These are phyloP conservation scores for Chirona hameri DNA, from an alignment of 2,888 invertebrate genomes.

Conservation along the genomic window DNA sequence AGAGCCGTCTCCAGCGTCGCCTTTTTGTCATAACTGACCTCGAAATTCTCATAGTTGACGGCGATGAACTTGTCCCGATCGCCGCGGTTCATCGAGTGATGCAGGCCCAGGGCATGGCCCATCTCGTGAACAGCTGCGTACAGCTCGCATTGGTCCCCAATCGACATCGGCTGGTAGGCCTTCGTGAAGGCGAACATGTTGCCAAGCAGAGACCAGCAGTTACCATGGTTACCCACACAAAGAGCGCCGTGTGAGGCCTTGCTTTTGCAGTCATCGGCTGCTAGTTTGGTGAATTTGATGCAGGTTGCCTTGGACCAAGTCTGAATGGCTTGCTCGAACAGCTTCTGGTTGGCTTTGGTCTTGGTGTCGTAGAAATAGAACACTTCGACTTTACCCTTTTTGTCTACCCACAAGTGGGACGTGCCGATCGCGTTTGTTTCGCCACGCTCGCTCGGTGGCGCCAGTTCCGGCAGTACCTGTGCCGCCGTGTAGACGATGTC, in stretches of 20 bases:
- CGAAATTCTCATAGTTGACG: not conserved
- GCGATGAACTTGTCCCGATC: not conserved
- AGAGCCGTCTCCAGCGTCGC: not conserved
- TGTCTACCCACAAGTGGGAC: not conserved
- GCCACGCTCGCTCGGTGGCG: too few species aligned
- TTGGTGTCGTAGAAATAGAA: not conserved
- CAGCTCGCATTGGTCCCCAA: not conserved
- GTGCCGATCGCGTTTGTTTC: too few species aligned
- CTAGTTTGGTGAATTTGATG: not conserved
- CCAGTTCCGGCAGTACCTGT: too few species aligned
- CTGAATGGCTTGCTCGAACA: not conserved
- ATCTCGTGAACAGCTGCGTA: not conserved
- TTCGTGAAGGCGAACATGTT: not conserved
- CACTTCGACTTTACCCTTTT: not conserved
- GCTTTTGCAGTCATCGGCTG: not conserved
- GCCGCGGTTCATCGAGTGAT: not conserved
- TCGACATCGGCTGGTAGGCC: not conserved
- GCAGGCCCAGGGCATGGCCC: not conserved
- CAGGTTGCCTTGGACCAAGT: not conserved
- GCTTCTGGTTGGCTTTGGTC: not conserved
- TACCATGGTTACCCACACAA: not conserved
- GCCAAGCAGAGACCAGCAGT: not conserved
- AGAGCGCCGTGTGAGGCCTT: not conserved
- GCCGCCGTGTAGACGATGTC: too few species aligned
- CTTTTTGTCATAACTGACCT: not conserved